Evolutionary conservation across 2,113 vertebrate species (phyloP).

Genomic region (Poeciliopsis occidentalis): DNA sequence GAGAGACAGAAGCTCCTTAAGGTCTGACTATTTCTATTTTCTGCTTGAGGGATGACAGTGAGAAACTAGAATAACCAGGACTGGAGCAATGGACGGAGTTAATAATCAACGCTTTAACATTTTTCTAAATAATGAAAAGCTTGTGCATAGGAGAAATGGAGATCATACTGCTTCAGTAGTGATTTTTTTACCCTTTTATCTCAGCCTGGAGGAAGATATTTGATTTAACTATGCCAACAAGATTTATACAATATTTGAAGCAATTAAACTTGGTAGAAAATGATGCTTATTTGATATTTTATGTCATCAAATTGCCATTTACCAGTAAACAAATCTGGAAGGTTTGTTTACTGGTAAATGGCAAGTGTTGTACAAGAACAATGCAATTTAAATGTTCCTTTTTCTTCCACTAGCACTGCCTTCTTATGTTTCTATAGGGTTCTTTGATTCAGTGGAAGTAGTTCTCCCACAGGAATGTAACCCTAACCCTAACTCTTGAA

Average conservation of each 20-base stretch:
- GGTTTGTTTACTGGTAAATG: too few relatives aligned
- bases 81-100: constrained; percentile 16
- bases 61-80: constrained; percentile 34
- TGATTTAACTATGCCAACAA: background rate
- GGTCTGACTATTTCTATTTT: constrained; percentile 14
- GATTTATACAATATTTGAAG: background rate
- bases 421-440: too few relatives aligned
- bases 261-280: background rate
- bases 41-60: constrained; percentile 9
- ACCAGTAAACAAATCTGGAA: background rate
- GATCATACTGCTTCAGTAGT: too few relatives aligned
- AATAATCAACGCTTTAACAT: constrained; percentile 28
- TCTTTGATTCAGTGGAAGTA: background rate
- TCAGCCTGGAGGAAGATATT: background rate
- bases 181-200: background rate
- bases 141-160: background rate
- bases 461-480: background rate
- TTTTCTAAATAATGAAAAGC: background rate
- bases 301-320: background rate
- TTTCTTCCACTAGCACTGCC: too few relatives aligned
- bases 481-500: too few relatives aligned
- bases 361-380: too few relatives aligned
- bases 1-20: constrained; percentile 28
- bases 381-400: too few relatives aligned
- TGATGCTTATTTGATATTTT: background rate